Conservation (phyloP, 2,797 vertebrate species). For the Sciurus vulgaris region DNA sequence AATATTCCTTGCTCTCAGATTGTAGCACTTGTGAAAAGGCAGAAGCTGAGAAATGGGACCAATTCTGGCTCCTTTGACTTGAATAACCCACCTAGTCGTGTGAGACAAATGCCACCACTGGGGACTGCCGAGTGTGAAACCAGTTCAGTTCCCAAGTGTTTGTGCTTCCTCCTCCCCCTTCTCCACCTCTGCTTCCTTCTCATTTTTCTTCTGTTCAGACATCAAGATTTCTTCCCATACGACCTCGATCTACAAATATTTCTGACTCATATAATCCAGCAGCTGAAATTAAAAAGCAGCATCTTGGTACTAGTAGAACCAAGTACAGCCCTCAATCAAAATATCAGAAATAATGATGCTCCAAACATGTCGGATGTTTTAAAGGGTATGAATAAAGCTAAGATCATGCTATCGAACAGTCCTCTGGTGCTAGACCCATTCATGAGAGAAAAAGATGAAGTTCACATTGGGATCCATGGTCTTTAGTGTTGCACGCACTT, state of each 20-base stretch:
- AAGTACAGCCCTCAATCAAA: conserved; percentile 41
- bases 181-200: conserved; percentile 38
- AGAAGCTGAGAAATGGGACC: conserved; percentile 56
- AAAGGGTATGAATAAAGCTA: conserved; percentile 94
- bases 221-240: conserved; percentile 17
- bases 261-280: conserved; percentile 73
- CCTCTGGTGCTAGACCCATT: conserved; percentile 95
- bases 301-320: conserved; percentile 78
- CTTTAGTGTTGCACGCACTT: conserved; percentile 94
- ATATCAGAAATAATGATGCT: conserved; percentile 70
- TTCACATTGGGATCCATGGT: conserved; percentile 91
- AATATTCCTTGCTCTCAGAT: conserved; percentile 94
- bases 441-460: conserved; percentile 83
- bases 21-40: conserved; percentile 91
- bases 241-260: conserved; percentile 59
- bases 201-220: conserved; percentile 33
- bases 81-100: conserved; percentile 79
- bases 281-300: conserved; percentile 86
- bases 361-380: conserved; percentile 96
- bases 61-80: conserved; percentile 68
- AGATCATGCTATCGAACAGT: conserved; percentile 91
- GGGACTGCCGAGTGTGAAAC: conserved; percentile 83
- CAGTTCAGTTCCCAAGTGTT: conserved; percentile 41
- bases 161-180: conserved; percentile 80
- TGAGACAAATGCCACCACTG: conserved; percentile 83